These are phyloP conservation scores for Beroe forskalii DNA, from an alignment of 37 sponge, comb jelly and placozoan genomes.

Conservation along the genomic window DNA sequence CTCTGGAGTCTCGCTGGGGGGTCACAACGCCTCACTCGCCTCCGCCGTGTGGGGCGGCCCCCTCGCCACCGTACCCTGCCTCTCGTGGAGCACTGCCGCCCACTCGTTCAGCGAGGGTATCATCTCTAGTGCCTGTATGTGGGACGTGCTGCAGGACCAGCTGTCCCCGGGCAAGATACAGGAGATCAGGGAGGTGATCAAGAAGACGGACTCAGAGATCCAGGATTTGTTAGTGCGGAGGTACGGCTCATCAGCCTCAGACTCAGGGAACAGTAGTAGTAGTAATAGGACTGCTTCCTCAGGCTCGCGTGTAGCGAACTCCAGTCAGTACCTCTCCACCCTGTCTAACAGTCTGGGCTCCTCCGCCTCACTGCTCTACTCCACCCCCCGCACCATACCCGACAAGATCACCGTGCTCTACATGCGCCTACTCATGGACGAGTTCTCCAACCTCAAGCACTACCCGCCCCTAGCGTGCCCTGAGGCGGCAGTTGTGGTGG, in stretches of 20 bases:
- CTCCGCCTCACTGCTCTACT: background rate
- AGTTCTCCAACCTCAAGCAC: constrained; percentile 58
- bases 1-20: constrained; percentile 90
- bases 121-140: constrained; percentile 46
- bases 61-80: constrained; percentile 81
- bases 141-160: constrained; percentile 50
- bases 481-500: constrained; percentile 46
- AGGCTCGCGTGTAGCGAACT: background rate
- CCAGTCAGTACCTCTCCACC: constrained; percentile 7
- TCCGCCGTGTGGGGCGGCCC: constrained; percentile 74
- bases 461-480: constrained; percentile 24
- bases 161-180: background rate
- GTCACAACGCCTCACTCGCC: constrained; percentile 86
- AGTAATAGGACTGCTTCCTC: background rate
- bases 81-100: constrained; percentile 83
- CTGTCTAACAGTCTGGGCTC: constrained; percentile 32
- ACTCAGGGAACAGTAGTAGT: background rate
- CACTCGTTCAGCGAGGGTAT: constrained; percentile 80
- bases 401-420: constrained; percentile 19
- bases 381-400: background rate
- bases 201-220: constrained; percentile 17
- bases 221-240: constrained; percentile 41
- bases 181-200: constrained; percentile 45
- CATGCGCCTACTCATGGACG: constrained; percentile 58
- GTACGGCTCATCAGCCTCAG: background rate